These are phyloP conservation scores for Tinea pellionella DNA, from an alignment of 2,888 invertebrate genomes.

Conservation along the genomic window DNA sequence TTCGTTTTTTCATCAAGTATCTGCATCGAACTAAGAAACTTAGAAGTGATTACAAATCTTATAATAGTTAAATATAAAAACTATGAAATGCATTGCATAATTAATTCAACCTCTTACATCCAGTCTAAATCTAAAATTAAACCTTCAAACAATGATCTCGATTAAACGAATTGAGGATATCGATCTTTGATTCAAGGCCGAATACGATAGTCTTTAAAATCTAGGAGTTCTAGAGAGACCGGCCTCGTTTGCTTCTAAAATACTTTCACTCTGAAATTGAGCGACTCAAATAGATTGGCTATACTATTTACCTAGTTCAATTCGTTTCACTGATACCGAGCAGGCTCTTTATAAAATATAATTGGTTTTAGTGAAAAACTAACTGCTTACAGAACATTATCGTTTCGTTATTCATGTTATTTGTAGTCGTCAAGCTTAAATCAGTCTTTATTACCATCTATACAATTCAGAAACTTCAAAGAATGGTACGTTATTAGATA, in stretches of 20 bases:
- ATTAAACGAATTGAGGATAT: neutral
- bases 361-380: neutral
- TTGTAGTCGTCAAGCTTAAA: too few species aligned
- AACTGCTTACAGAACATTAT: too few species aligned
- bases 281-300: neutral
- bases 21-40: too few species aligned
- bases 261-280: neutral
- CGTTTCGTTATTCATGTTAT: too few species aligned
- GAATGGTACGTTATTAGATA: too few species aligned
- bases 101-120: too few species aligned
- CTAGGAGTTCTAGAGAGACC: neutral
- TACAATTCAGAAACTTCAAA: too few species aligned
- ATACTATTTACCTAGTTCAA: neutral
- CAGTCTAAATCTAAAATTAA: neutral
- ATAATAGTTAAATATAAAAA: too few species aligned
- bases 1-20: too few species aligned
- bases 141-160: neutral
- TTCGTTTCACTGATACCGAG: neutral
- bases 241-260: neutral
- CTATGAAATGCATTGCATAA: too few species aligned
- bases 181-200: neutral
- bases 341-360: neutral
- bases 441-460: too few species aligned
- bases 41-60: too few species aligned
- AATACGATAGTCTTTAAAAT: neutral